Evolutionary conservation across 2,888 invertebrate species (phyloP).

Genomic region (Elysia crispata): DNA sequence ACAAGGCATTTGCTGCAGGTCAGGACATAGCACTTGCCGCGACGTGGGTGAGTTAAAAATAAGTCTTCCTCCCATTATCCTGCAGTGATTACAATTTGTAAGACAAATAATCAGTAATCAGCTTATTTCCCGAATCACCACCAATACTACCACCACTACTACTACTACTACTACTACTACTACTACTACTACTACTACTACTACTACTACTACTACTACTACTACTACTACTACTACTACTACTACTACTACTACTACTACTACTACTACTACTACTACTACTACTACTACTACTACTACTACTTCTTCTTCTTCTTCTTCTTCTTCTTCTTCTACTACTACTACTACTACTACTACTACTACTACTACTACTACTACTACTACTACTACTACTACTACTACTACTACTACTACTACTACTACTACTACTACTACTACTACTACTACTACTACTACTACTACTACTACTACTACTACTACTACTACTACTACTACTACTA

Average conservation of each 20-base stretch:
- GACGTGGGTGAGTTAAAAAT: slow-evolving; percentile 65
- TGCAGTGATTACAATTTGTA: no score
- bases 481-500: slow-evolving; percentile 34
- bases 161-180: slow-evolving; percentile 35
- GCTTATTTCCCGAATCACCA: neutral
- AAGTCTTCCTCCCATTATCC: no score
- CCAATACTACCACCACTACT: no score
- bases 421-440: slow-evolving; percentile 30
- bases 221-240: slow-evolving; percentile 39
- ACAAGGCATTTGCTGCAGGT: slow-evolving; percentile 55
- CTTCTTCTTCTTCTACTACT: no score
- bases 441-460: slow-evolving; percentile 32
- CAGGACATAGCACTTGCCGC: slow-evolving; percentile 65
- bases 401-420: slow-evolving; percentile 25
- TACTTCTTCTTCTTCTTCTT: no score
- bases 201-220: slow-evolving; percentile 33
- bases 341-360: slow-evolving; percentile 30
- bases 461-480: slow-evolving; percentile 36
- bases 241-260: slow-evolving; percentile 39
- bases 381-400: slow-evolving; percentile 28
- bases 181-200: slow-evolving; percentile 40
- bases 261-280: slow-evolving; percentile 35
- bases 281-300: slow-evolving; percentile 18
- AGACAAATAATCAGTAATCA: no score
- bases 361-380: slow-evolving; percentile 12